These are phyloP conservation scores for Eremophila alpestris DNA, from an alignment of 2,797 vertebrate genomes.

Conservation along the genomic window DNA sequence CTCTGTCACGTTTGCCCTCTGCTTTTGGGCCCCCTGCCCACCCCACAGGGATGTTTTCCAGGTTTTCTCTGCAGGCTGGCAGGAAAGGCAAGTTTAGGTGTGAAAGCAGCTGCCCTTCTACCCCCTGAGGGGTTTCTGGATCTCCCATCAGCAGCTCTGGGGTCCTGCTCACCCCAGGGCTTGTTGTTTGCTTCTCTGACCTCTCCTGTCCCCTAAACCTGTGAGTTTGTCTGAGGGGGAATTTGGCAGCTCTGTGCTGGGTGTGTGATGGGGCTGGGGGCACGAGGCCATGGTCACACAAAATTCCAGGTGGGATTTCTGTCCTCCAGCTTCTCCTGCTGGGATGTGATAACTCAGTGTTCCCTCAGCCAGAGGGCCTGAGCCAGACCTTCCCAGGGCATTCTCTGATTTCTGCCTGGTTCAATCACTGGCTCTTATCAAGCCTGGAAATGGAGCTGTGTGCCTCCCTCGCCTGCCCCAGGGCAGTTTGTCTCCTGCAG, in stretches of 20 bases:
- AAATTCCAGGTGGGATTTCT: background rate
- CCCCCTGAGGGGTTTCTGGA: background rate
- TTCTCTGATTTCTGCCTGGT: background rate
- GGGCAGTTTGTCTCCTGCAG: background rate
- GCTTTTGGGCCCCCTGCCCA: fast-evolving
- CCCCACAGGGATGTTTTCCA: background rate
- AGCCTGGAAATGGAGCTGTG: background rate
- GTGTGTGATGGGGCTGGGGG: background rate
- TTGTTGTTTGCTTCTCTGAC: background rate
- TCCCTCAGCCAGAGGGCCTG: fast-evolving
- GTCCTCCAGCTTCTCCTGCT: background rate
- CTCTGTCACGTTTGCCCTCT: background rate
- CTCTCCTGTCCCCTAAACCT: background rate
- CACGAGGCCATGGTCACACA: background rate
- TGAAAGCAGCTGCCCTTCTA: background rate
- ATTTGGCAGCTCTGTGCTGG: background rate
- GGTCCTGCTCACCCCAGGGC: fast-evolving
- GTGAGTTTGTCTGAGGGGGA: background rate
- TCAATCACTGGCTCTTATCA: background rate
- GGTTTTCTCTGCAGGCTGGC: background rate
- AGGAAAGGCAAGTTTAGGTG: background rate
- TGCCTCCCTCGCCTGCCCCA: background rate
- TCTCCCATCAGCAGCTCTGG: fast-evolving
- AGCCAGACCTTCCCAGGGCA: background rate
- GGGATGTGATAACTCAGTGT: background rate